Percentiles rank a stretch among this genome's conserved stretches.
phyloP scores from a whole-genome alignment of 2,113 vertebrate species.

The Porphyrio hochstetteri region DNA sequence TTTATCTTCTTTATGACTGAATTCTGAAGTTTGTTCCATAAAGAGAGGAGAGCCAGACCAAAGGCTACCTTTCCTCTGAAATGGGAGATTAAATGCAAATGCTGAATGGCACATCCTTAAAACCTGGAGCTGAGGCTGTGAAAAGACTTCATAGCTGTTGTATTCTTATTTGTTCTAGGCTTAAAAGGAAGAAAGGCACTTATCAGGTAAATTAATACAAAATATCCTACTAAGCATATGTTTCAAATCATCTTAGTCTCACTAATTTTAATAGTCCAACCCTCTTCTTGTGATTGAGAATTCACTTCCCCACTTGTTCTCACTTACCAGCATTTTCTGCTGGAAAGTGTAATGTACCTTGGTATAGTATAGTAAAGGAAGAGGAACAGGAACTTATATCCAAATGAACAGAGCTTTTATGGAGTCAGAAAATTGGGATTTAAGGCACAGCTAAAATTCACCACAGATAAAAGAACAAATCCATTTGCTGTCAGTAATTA shows the following conservation, averaged over 20 bases:
- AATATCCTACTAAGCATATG: neutral
- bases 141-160: neutral
- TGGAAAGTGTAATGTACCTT: neutral
- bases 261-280: neutral
- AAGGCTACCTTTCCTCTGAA: neutral
- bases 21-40: neutral
- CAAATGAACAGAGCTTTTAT: neutral
- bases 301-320: neutral
- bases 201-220: neutral
- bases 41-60: neutral
- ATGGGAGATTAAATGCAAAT: neutral
- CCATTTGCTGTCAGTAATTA: neutral
- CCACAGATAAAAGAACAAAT: neutral
- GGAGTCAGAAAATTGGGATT: neutral
- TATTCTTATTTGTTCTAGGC: neutral
- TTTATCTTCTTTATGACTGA: neutral
- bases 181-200: neutral
- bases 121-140: neutral
- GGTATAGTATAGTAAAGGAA: neutral
- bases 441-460: neutral
- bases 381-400: accelerated
- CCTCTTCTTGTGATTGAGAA: neutral
- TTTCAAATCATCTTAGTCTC: neutral
- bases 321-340: neutral
- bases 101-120: neutral